phyloP scores from a whole-genome alignment of 2,888 invertebrate species.

The Macrosoma leucophasiata region DNA sequence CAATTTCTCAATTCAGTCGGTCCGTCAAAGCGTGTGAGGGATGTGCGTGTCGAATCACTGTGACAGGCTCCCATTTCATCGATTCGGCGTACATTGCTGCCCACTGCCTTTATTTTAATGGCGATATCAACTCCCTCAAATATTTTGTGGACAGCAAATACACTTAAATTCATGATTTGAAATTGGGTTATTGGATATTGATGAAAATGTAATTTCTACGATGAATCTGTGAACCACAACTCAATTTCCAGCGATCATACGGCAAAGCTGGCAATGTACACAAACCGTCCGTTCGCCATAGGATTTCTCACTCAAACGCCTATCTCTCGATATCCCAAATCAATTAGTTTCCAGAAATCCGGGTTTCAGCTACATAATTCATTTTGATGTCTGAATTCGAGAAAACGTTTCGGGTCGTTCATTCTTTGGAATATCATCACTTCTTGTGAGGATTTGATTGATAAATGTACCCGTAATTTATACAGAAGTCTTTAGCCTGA shows the following conservation, averaged over 20 bases:
- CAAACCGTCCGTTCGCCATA: slow-evolving; percentile 7
- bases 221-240: too few relatives aligned
- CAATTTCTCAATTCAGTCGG: slow-evolving; percentile 70
- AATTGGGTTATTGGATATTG: too few relatives aligned
- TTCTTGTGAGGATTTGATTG: too few relatives aligned
- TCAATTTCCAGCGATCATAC: too few relatives aligned
- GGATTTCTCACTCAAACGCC: slow-evolving; percentile 20
- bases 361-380: slow-evolving; percentile 32
- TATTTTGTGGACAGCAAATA: slow-evolving; percentile 1
- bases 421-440: too few relatives aligned
- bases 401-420: too few relatives aligned
- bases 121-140: slow-evolving; percentile 6
- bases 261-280: neutral
- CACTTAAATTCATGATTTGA: too few relatives aligned
- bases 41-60: slow-evolving; percentile 48
- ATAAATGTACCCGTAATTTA: too few relatives aligned
- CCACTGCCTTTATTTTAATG: slow-evolving; percentile 13
- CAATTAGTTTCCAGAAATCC: slow-evolving; percentile 33
- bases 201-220: too few relatives aligned
- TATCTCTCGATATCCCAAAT: slow-evolving; percentile 30
- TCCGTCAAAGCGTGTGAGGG: slow-evolving; percentile 63
- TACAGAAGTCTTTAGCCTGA: too few relatives aligned
- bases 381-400: slow-evolving; percentile 28
- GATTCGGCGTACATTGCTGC: slow-evolving; percentile 18
- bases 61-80: slow-evolving; percentile 38